Evolutionary conservation across 64 coral and sea anemone species (phyloP).

Genomic region (Pachyseris speciosa): DNA sequence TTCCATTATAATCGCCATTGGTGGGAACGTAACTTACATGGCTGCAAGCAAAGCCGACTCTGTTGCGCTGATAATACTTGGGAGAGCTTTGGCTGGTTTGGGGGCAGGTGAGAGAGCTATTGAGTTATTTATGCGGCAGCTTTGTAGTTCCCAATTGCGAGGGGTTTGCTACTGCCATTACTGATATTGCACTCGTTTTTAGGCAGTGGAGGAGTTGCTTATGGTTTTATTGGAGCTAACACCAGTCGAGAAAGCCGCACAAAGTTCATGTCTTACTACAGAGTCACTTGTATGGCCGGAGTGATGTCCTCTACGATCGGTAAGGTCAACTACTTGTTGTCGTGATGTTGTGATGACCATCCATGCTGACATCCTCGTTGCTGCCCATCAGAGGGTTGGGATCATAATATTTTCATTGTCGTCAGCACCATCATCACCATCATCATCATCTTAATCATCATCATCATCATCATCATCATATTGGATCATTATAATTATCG

Average conservation of each 20-base stretch:
- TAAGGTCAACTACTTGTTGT: slow-evolving; percentile 5
- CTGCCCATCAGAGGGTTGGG: not conserved
- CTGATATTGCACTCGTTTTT: not conserved
- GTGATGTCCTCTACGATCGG: slow-evolving; percentile 71
- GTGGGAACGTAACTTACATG: slow-evolving; percentile 79
- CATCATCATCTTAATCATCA: not conserved
- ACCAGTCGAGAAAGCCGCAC: slow-evolving; percentile 54
- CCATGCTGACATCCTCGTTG: not conserved
- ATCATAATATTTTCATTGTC: not conserved
- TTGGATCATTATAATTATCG: not conserved
- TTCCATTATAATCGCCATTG: slow-evolving; percentile 74
- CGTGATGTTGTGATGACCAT: not conserved
- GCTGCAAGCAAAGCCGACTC: slow-evolving; percentile 39
- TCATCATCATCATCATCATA: not conserved
- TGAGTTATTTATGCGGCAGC: not conserved
- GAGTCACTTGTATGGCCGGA: slow-evolving; percentile 68
- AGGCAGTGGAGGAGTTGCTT: slow-evolving; percentile 78
- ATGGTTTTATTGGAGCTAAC: slow-evolving; percentile 83
- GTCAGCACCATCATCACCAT: not conserved
- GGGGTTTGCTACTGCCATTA: not conserved
- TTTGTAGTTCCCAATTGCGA: not conserved
- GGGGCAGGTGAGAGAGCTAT: slow-evolving; percentile 61
- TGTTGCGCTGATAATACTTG: slow-evolving; percentile 68
- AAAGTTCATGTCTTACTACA: slow-evolving; percentile 70
- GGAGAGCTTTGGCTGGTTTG: slow-evolving; percentile 74